Evolutionary conservation across 2,888 invertebrate species (phyloP), one percentile per base, ranked within the genome.

Genomic region (Sphaerophoria taeniata): DNA sequence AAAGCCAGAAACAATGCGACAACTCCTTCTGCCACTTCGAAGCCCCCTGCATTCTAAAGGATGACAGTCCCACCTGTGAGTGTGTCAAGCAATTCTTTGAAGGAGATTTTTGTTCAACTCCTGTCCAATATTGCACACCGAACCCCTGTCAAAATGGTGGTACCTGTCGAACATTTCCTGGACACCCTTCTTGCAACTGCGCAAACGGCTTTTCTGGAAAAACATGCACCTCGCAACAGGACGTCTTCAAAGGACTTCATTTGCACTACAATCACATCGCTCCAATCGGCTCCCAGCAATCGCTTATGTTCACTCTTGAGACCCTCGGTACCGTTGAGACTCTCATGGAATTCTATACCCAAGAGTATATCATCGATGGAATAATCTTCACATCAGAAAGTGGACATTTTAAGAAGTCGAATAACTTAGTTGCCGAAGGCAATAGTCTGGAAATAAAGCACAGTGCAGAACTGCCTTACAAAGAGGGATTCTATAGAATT

Each of bases 91-190:
- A 76, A 33, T 88, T 87, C 33, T 89, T 87, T 45, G 9, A 60
- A 11, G 89, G 88, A 0, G 14, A 70, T 5, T 75, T 53, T 6
- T 89, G 89, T 24, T 56, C 71, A 0, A 73, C 79, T 11, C 12
- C 45, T 6, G 70, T 81, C 0, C 63, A 89, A 12, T 78, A 87
- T 5, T 89, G 89, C 58, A 14, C 2, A 0, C 6, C 58, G 5
- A 88, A 87, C 63, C 88, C 88, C 2, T 89, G 89, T 51, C n/a
- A 70, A 53, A 88, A 89, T 77, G 83, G 79, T 0, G 89, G 87
- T 3, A 73, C 61, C 3, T 89, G 89, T 45, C 56, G 53, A 11
- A 65, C 56, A 0, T 58, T 75, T 11, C 63, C 86, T 4, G 89
- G 89, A 0, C 89, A 88, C 34, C 88, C 72, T 16, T 31, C 81